Evolutionary conservation across 2,888 invertebrate genomes (phyloP), one percentile per base, ranked within the genome.

Genomic region (Dusona sp.): DNA sequence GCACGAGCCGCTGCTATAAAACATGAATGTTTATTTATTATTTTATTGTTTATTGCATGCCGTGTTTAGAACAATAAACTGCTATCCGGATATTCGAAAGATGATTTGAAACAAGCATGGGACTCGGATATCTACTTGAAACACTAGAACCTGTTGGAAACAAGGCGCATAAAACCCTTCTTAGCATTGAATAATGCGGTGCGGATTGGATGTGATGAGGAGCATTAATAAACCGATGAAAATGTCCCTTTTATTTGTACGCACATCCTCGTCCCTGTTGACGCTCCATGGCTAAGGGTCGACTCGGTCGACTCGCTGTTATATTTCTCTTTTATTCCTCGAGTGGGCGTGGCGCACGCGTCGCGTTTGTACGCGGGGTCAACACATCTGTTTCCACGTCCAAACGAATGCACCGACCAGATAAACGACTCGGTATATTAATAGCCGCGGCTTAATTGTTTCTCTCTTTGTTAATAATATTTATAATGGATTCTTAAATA

Each of bases 131-230:
- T 89, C 90, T 38, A 90, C 90, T 90, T 92, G 93, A 92, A 93
- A 93, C 92, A 91, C 91, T 92, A 93, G 92, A 93, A 73, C 83
- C 83, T 61, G 29, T 48, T 70, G 48, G 54, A 77, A 65, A 54
- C 61, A 64, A 67, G 79, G 48, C 65, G 38, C 29, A 68, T 72
- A 72, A 78, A 77, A 67, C 79, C 89, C 89, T 89, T 90, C 22
- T 36, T n/a, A 92, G 90, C 93, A 92, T 93, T 93, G 93, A 93
- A 90, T 93, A 93, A 93, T 93, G 92, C 91, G 90, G 92, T 93
- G 92, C 89, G 91, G 93, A 93, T 92, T 92, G 92, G 90, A 90
- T 88, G 91, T 92, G 93, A 93, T 91, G 93, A 93, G 90, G 89
- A 84, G 73, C 93, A 93, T 93, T 93, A 93, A 93, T 93, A 93